Evolutionary conservation across 1,140 invertebrate species (phyloP).

Genomic region (Idris sp.): DNA sequence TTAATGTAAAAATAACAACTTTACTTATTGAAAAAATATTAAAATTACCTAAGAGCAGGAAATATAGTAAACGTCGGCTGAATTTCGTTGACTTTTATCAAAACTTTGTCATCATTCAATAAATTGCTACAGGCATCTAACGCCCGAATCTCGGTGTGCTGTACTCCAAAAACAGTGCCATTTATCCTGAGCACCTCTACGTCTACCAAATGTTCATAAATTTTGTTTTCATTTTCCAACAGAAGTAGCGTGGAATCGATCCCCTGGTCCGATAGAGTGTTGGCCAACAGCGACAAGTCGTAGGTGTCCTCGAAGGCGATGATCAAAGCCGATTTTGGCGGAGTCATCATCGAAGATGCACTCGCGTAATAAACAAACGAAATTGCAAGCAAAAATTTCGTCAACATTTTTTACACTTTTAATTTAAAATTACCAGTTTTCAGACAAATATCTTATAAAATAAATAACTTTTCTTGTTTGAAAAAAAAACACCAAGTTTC

Average conservation of each 20-base stretch:
- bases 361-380: constrained; percentile 27
- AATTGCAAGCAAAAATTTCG: constrained; percentile 17
- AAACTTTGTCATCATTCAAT: constrained; percentile 63
- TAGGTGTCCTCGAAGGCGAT: constrained; percentile 73
- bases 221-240: constrained; percentile 48
- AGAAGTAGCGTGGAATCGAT: constrained; percentile 71
- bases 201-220: constrained; percentile 70
- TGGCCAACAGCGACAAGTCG: constrained; percentile 73
- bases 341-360: constrained; percentile 63
- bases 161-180: constrained; percentile 24
- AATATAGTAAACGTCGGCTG: constrained; percentile 72
- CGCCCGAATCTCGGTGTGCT: constrained; percentile 56
- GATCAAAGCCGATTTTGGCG: constrained; percentile 70
- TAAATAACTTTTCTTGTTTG: too few relatives aligned
- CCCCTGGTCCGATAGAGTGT: constrained; percentile 72
- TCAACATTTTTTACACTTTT: background rate
- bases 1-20: background rate
- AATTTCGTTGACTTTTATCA: constrained; percentile 64
- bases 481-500: too few relatives aligned
- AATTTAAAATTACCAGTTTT: too few relatives aligned
- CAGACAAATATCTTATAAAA: too few relatives aligned
- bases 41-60: constrained; percentile 70
- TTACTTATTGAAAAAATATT: constrained; percentile 1
- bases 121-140: constrained; percentile 68
- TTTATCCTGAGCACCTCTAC: constrained; percentile 69